Percentiles rank a stretch among this genome's conserved stretches.
phyloP scores from a whole-genome alignment of 2,888 invertebrate species.

The Stegana nigrithorax region DNA sequence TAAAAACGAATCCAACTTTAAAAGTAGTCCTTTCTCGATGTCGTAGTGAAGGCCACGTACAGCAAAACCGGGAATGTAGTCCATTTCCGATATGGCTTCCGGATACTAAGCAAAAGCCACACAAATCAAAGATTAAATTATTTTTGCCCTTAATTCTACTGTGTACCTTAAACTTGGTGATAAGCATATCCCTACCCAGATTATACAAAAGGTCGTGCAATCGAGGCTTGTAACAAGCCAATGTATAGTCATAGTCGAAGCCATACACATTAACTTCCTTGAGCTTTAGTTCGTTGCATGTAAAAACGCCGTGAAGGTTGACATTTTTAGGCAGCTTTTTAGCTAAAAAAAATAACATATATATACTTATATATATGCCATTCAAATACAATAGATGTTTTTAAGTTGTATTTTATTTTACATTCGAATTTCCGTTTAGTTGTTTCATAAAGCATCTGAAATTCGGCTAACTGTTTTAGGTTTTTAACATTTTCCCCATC shows the following conservation, averaged over 20 bases:
- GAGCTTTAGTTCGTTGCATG: slow-evolving; percentile 94
- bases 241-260: slow-evolving; percentile 98
- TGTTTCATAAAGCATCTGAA: slow-evolving; percentile 74
- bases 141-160: slow-evolving; percentile 23
- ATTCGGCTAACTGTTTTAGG: slow-evolving; percentile 48
- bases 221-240: slow-evolving; percentile 93
- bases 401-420: slow-evolving; percentile 63
- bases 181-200: slow-evolving; percentile 86
- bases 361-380: not conserved
- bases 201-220: slow-evolving; percentile 91
- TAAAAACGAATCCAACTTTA: slow-evolving; percentile 95
- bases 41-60: slow-evolving; percentile 98
- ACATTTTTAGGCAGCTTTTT: slow-evolving; percentile 90
- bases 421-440: slow-evolving; percentile 79
- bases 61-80: slow-evolving; percentile 93
- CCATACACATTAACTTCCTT: slow-evolving; percentile 94
- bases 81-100: slow-evolving; percentile 80
- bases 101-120: slow-evolving; percentile 81
- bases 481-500: slow-evolving; percentile 4
- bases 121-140: not conserved
- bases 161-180: slow-evolving; percentile 90
- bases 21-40: slow-evolving; percentile 90
- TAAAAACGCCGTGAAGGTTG: slow-evolving; percentile 89
- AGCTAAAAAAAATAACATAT: slow-evolving; percentile 71
- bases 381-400: not conserved